Evolutionary conservation across 2,797 vertebrate genomes (phyloP).

Genomic region (Cheirogaleus major): DNA sequence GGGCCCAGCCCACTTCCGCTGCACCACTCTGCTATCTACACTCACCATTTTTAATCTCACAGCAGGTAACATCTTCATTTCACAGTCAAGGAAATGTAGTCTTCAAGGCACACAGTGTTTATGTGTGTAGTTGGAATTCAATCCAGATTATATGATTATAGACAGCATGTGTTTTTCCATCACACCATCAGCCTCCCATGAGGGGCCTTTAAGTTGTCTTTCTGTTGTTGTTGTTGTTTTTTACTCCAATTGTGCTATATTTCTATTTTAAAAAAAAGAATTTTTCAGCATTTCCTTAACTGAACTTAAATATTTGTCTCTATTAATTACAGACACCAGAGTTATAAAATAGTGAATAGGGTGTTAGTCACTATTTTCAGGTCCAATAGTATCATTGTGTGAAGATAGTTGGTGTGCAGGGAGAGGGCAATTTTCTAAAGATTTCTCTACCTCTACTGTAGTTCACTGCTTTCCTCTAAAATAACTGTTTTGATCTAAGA

Average conservation of each 20-base stretch:
- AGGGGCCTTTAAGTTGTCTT: background rate
- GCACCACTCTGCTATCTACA: background rate
- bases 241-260: background rate
- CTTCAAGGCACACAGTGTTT: background rate
- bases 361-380: background rate
- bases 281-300: background rate
- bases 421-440: background rate
- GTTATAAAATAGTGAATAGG: background rate
- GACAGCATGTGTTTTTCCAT: background rate
- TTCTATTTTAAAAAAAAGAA: background rate
- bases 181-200: background rate
- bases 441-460: background rate
- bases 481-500: background rate
- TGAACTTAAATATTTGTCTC: background rate
- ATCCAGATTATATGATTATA: background rate
- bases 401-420: background rate
- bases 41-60: background rate
- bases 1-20: too few relatives aligned
- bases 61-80: background rate
- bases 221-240: background rate
- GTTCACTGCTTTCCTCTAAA: background rate
- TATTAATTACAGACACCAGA: background rate
- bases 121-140: background rate
- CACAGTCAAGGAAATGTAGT: background rate
- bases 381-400: background rate